phyloP scores from a whole-genome alignment of 2,797 vertebrate genomes.

The Lagorchestes hirsutus region DNA sequence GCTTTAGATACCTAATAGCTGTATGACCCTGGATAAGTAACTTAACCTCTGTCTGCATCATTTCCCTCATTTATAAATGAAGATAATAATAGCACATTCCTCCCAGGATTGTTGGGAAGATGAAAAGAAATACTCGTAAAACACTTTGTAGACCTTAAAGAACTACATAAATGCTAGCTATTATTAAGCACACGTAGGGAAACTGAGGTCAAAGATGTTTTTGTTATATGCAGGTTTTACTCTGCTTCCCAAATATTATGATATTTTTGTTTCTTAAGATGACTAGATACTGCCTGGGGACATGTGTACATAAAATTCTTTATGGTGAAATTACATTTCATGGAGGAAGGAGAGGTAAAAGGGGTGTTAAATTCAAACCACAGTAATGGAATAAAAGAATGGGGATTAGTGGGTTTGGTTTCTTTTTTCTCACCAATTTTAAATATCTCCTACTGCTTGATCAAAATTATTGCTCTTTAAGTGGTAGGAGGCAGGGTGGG shows the following conservation, averaged over 20 bases:
- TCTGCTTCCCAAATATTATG: not conserved
- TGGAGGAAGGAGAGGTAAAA: not conserved
- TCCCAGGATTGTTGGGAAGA: not conserved
- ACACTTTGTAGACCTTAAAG: not conserved
- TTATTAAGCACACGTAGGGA: not conserved
- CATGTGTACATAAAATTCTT: not conserved
- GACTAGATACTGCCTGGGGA: not conserved
- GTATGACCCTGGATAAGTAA: not conserved
- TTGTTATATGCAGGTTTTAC: not conserved
- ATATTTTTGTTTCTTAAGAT: not conserved
- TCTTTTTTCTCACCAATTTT: not conserved
- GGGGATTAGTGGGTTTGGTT: not conserved
- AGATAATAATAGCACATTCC: not conserved
- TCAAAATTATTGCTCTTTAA: constrained; percentile 7
- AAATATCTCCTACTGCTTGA: not conserved
- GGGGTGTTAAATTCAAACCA: not conserved
- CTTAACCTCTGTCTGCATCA: not conserved
- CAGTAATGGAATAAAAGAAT: not conserved
- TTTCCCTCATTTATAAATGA: not conserved
- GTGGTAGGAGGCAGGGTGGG: rapidly evolving
- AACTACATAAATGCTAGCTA: not conserved
- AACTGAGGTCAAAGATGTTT: not conserved
- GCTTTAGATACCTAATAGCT: not conserved
- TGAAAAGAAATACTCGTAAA: not conserved
- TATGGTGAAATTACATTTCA: not conserved